phyloP scores from a whole-genome alignment of 2,113 vertebrate genomes.

The Tenebrosternarchus preto region DNA sequence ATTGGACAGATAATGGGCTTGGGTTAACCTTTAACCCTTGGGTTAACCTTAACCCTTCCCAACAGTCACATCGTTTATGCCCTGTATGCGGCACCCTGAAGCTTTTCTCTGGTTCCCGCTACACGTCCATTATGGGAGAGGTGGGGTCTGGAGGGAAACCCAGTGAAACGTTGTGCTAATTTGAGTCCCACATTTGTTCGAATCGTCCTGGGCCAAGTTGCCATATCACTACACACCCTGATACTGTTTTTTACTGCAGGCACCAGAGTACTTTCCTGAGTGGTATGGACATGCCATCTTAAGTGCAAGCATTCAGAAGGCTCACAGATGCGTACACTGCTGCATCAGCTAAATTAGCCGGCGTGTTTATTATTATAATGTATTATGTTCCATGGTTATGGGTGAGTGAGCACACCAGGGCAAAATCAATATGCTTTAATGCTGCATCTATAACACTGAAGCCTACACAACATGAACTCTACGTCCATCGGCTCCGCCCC shows the following conservation, averaged over 20 bases:
- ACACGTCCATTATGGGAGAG: background rate
- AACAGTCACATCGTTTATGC: conserved; percentile 23
- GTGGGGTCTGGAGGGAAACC: too few relatives aligned
- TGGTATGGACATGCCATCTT: conserved; percentile 9
- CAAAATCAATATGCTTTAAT: background rate
- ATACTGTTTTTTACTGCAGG: background rate
- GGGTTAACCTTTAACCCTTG: too few relatives aligned
- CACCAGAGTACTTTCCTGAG: background rate
- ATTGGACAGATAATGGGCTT: background rate
- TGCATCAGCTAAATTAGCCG: background rate
- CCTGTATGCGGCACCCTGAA: too few relatives aligned
- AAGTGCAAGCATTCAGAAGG: conserved; percentile 25
- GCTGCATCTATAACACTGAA: background rate
- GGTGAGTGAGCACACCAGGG: background rate
- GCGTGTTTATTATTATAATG: background rate
- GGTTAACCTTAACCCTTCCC: too few relatives aligned
- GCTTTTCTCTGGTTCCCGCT: too few relatives aligned
- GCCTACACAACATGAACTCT: background rate
- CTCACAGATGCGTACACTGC: background rate
- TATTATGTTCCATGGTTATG: background rate
- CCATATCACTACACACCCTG: too few relatives aligned
- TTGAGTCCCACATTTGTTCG: background rate
- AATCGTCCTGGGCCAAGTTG: too few relatives aligned
- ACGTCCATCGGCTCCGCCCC: background rate
- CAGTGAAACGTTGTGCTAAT: background rate